Conservation (phyloP, 2,797 vertebrate species). For the Crypturellus tataupa region DNA sequence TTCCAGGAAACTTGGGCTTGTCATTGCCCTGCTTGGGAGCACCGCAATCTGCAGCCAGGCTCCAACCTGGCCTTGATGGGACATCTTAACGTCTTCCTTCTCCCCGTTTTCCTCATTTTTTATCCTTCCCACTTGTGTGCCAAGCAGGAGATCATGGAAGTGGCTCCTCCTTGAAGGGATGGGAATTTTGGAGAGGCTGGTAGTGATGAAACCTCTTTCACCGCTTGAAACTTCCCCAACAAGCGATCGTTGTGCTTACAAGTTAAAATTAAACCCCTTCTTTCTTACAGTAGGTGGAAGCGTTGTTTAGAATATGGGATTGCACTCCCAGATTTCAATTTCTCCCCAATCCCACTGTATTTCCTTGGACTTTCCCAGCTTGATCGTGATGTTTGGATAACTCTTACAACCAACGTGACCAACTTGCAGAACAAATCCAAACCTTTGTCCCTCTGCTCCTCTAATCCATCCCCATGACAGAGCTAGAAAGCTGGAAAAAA, state of each 20-base stretch:
- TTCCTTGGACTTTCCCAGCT: neutral
- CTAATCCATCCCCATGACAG: neutral
- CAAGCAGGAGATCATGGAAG: neutral
- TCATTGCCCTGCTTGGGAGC: neutral
- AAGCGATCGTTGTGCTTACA: neutral
- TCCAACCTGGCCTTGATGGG: neutral
- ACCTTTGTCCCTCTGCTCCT: neutral
- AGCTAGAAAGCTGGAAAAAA: slow-evolving; percentile 28
- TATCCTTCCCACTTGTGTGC: neutral
- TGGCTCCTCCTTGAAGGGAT: neutral
- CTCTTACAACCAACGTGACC: slow-evolving; percentile 1
- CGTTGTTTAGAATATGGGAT: neutral
- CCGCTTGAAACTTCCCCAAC: neutral
- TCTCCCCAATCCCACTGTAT: neutral
- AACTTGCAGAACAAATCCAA: neutral
- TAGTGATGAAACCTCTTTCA: neutral
- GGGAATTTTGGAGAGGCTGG: neutral
- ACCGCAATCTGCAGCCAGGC: neutral
- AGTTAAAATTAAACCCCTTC: neutral
- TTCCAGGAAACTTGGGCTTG: neutral
- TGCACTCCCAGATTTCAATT: neutral
- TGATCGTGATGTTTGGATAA: neutral
- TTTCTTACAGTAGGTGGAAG: neutral
- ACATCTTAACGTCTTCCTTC: neutral
- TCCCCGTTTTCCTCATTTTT: neutral